Conservation (phyloP, 53 echinoderm and acorn worm species). For the Paelopatides confundens region DNA sequence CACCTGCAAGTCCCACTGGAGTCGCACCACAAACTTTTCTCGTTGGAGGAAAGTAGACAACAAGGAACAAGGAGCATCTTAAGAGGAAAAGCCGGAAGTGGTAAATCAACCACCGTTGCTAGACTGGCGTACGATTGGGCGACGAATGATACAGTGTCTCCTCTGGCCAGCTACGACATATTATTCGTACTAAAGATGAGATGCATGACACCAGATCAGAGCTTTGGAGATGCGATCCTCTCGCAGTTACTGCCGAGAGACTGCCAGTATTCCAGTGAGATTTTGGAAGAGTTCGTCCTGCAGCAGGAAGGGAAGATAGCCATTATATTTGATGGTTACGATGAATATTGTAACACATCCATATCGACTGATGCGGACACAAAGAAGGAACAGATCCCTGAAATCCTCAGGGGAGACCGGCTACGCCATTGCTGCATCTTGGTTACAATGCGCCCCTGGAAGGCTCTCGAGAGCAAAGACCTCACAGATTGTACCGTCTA, state of each 20-base stretch:
- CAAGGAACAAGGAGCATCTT: slow-evolving; percentile 11
- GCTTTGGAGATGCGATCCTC: slow-evolving; percentile 27
- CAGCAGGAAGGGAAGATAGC: slow-evolving; percentile 13
- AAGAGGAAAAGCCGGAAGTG: slow-evolving; percentile 39
- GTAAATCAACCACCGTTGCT: slow-evolving; percentile 31
- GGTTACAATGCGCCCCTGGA: slow-evolving; percentile 45
- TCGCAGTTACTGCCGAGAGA: slow-evolving; percentile 16
- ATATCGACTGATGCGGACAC: not conserved
- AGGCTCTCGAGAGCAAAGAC: slow-evolving; percentile 26
- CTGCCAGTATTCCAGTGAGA: not conserved
- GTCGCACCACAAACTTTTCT: slow-evolving; percentile 33
- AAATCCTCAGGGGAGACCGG: not conserved
- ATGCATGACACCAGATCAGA: not conserved
- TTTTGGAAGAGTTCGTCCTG: not conserved
- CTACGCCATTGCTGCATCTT: slow-evolving; percentile 29
- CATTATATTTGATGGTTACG: slow-evolving; percentile 47
- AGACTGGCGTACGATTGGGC: slow-evolving; percentile 38
- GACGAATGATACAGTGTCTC: not conserved
- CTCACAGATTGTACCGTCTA: not conserved
- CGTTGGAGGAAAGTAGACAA: not conserved
- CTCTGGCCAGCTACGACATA: not conserved
- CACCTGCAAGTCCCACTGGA: slow-evolving; percentile 7
- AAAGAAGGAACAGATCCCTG: not conserved
- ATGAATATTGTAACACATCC: too few relatives aligned
- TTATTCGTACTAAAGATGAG: slow-evolving; percentile 36